Conservation (phyloP, 2,113 vertebrate genomes). For the Rhinoptilus africanus region DNA sequence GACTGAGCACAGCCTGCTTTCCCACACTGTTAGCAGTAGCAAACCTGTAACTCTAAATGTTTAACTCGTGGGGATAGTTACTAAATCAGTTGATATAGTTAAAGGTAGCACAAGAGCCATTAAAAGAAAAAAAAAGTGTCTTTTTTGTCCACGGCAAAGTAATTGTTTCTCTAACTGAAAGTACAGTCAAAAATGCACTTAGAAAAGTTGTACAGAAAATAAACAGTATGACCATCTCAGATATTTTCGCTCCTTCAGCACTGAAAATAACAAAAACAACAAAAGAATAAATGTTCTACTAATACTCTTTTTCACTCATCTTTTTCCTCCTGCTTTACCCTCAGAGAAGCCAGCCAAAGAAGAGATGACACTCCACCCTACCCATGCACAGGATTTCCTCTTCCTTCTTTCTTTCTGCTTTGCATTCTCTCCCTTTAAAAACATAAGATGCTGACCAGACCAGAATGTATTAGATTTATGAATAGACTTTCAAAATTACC, state of each 20-base stretch:
- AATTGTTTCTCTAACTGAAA: neutral
- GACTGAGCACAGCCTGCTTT: neutral
- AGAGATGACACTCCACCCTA: neutral
- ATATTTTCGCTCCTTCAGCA: neutral
- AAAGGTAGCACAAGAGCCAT: neutral
- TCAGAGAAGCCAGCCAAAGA: neutral
- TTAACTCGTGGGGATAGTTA: neutral
- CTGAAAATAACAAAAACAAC: neutral
- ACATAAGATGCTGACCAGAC: neutral
- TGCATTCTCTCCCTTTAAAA: neutral
- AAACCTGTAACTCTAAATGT: neutral
- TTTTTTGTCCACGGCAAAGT: neutral
- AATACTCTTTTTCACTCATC: neutral
- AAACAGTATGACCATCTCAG: neutral
- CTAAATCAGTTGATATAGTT: neutral
- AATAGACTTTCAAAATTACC: neutral
- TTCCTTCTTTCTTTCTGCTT: neutral
- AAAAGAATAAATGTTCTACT: neutral
- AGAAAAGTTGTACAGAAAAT: neutral
- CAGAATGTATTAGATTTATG: neutral
- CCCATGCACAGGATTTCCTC: neutral
- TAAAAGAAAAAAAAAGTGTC: neutral
- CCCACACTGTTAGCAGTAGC: neutral
- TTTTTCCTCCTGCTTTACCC: neutral
- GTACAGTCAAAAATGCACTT: neutral